phyloP scores from a whole-genome alignment of 2,113 vertebrate species.

The Anser cygnoides region DNA sequence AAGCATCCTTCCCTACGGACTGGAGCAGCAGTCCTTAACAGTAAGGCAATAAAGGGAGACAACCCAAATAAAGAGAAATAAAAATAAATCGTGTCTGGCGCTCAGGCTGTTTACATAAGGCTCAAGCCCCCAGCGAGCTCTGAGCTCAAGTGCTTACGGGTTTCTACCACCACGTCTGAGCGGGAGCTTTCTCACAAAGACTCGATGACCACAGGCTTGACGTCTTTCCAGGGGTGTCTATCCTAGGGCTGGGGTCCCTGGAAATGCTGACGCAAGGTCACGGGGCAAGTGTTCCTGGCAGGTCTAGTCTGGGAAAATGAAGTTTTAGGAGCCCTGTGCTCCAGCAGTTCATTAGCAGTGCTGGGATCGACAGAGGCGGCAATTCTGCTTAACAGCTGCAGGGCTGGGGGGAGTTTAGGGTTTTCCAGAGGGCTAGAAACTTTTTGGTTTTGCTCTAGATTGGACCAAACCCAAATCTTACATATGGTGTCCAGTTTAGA shows the following conservation, averaged over 20 bases:
- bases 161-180: slow-evolving; percentile 28
- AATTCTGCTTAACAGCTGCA: slow-evolving; percentile 60
- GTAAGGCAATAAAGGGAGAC: not conserved
- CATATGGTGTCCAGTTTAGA: slow-evolving; percentile 47
- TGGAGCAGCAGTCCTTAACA: not conserved
- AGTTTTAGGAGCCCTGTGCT: slow-evolving; percentile 46
- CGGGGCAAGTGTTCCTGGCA: slow-evolving; percentile 58
- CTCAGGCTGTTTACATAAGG: slow-evolving; percentile 42
- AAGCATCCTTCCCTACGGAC: not conserved
- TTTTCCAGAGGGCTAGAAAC: slow-evolving; percentile 43
- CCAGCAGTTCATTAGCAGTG: slow-evolving; percentile 39
- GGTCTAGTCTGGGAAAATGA: slow-evolving; percentile 62
- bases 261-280: not conserved
- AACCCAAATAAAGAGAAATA: slow-evolving; percentile 44
- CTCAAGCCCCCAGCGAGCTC: not conserved
- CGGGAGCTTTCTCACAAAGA: slow-evolving; percentile 59
- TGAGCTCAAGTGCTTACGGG: not conserved
- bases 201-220: slow-evolving; percentile 50
- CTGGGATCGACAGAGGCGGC: slow-evolving; percentile 42
- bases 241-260: slow-evolving; percentile 30
- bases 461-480: slow-evolving; percentile 48
- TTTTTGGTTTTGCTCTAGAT: slow-evolving; percentile 15
- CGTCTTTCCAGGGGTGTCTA: slow-evolving; percentile 44
- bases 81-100: slow-evolving; percentile 23
- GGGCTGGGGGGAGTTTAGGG: slow-evolving; percentile 40